Evolutionary conservation across 2,888 invertebrate genomes (phyloP).

Genomic region (Encarsia formosa): DNA sequence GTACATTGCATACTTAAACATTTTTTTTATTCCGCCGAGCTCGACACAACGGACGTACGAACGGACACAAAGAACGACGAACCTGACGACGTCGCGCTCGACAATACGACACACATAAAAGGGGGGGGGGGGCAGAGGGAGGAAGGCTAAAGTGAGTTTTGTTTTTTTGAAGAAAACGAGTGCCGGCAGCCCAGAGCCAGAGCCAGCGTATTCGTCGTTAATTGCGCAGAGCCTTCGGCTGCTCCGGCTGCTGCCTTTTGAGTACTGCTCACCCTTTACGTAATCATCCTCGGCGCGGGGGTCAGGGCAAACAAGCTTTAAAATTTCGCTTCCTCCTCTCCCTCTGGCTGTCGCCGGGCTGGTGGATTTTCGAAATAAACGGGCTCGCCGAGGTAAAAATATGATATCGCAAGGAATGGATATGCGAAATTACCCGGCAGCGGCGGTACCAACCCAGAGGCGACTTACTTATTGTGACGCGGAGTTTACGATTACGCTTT

Average conservation of each 20-base stretch:
- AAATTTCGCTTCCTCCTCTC: too few relatives aligned
- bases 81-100: too few relatives aligned
- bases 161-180: constrained; percentile 17
- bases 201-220: constrained; percentile 42
- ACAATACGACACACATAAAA: constrained; percentile 10
- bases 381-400: constrained; percentile 25
- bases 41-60: neutral
- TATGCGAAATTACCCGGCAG: too few relatives aligned
- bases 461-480: constrained; percentile 45
- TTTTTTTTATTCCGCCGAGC: constrained; percentile 14
- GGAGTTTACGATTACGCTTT: constrained; percentile 38
- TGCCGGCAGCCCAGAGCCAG: constrained; percentile 5
- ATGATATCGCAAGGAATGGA: too few relatives aligned
- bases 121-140: neutral
- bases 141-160: neutral
- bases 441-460: constrained; percentile 41
- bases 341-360: too few relatives aligned
- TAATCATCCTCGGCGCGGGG: constrained; percentile 20
- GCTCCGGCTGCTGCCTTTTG: constrained; percentile 28
- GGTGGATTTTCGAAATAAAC: too few relatives aligned
- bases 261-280: neutral
- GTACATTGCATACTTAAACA: constrained; percentile 18
- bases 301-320: constrained; percentile 17
- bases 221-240: constrained; percentile 45
- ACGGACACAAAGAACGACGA: constrained; percentile 1